phyloP scores from a whole-genome alignment of 2,113 vertebrate species.

The Xyliphius kryptos region DNA sequence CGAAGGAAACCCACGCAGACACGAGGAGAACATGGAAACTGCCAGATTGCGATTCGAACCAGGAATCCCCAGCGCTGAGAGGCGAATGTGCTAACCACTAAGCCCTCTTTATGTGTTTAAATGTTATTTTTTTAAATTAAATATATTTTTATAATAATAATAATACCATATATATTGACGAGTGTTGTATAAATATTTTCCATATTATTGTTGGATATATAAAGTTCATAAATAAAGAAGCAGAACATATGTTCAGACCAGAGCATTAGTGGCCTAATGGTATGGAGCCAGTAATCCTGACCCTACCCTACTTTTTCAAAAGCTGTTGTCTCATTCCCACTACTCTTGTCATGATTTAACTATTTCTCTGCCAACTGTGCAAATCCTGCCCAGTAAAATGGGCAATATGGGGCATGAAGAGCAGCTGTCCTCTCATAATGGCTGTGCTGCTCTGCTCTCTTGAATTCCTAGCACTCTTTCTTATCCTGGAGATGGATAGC shows the following conservation, averaged over 20 bases:
- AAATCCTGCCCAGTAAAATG: constrained; percentile 8
- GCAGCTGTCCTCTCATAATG: constrained; percentile 39
- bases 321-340: constrained; percentile 15
- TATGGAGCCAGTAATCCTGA: constrained; percentile 12
- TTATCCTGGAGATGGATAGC: constrained; percentile 30
- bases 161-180: too few relatives aligned
- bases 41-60: too few relatives aligned
- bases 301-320: constrained; percentile 1
- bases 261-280: background rate
- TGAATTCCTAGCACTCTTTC: constrained; percentile 46
- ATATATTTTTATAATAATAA: too few relatives aligned
- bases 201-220: background rate
- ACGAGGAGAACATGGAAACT: too few relatives aligned
- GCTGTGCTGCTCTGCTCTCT: constrained; percentile 23
- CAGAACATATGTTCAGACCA: background rate
- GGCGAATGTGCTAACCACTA: too few relatives aligned
- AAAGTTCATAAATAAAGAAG: background rate
- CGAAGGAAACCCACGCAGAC: too few relatives aligned
- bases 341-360: constrained; percentile 20
- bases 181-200: background rate
- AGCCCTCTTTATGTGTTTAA: too few relatives aligned
- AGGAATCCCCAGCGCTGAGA: too few relatives aligned
- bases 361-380: constrained; percentile 28
- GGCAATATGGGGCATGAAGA: constrained; percentile 16
- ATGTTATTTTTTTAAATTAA: too few relatives aligned